These are phyloP conservation scores for Cybosia mesomella DNA, from an alignment of 2,888 invertebrate genomes.

Conservation along the genomic window DNA sequence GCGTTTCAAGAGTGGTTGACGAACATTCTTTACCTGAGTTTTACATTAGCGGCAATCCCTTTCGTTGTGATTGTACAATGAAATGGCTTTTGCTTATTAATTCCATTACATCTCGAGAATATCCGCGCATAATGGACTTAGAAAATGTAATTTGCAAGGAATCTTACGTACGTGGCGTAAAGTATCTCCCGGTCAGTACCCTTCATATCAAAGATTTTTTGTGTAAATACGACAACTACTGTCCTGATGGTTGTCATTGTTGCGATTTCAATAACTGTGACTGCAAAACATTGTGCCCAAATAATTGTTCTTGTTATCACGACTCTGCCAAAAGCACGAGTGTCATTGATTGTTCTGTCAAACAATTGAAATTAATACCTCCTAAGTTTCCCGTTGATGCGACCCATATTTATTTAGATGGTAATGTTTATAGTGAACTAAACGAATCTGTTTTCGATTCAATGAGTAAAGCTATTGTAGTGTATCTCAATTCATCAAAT, in stretches of 20 bases:
- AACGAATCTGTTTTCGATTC: constrained; percentile 81
- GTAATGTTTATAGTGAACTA: constrained; percentile 94
- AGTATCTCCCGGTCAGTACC: constrained; percentile 91
- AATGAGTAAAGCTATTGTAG: constrained; percentile 86
- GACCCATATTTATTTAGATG: constrained; percentile 96
- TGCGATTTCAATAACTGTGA: constrained; percentile 98
- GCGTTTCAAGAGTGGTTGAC: constrained; percentile 90
- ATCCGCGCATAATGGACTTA: constrained; percentile 95
- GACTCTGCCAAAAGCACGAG: constrained; percentile 97
- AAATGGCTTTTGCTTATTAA: constrained; percentile 97
- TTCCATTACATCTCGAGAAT: constrained; percentile 92
- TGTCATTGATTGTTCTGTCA: constrained; percentile 95
- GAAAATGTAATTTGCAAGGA: constrained; percentile 95
- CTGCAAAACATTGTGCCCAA: constrained; percentile 97
- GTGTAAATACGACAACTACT: constrained; percentile 95
- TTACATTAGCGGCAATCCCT: constrained; percentile 96
- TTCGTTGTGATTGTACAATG: constrained; percentile 98
- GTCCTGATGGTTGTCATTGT: constrained; percentile 96
- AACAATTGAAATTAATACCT: constrained; percentile 91
- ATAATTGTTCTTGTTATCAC: constrained; percentile 97
- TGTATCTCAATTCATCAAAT: constrained; percentile 94
- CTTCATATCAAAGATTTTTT: constrained; percentile 94
- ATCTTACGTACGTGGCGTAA: constrained; percentile 93
- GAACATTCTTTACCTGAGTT: constrained; percentile 94
- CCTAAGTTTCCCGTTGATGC: constrained; percentile 95